phyloP scores from a whole-genome alignment of 1,140 invertebrate species.

The Lasioglossum albipes region DNA sequence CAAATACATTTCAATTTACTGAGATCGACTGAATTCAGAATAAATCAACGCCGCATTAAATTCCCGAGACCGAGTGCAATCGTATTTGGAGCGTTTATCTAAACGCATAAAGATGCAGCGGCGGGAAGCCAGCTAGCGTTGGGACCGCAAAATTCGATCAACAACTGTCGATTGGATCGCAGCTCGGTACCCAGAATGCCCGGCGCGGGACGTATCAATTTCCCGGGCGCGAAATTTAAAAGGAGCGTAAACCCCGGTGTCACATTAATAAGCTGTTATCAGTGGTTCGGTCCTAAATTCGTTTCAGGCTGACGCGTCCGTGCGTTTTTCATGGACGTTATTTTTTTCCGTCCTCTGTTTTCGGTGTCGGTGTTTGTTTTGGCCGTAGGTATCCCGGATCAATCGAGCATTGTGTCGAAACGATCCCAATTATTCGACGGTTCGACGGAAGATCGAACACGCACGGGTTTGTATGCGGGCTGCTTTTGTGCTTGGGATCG shows the following conservation, averaged over 20 bases:
- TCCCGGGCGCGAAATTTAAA: neutral
- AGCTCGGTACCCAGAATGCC: neutral
- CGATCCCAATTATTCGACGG: constrained; percentile 37
- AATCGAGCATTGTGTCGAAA: constrained; percentile 22
- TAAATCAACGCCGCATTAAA: too few relatives aligned
- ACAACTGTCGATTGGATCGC: neutral
- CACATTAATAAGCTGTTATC: constrained; percentile 11
- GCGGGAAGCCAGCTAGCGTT: too few relatives aligned
- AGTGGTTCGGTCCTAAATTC: neutral
- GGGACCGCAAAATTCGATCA: constrained; percentile 1
- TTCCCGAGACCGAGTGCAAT: too few relatives aligned
- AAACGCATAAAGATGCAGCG: too few relatives aligned
- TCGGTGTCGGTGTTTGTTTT: neutral
- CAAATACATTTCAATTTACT: too few relatives aligned
- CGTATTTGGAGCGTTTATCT: too few relatives aligned
- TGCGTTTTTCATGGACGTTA: neutral
- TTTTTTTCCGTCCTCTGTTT: neutral
- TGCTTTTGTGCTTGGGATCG: constrained; percentile 45
- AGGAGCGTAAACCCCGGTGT: neutral
- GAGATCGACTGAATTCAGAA: too few relatives aligned
- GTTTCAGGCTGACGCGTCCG: neutral
- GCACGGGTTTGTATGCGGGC: neutral
- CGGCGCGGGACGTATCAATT: neutral
- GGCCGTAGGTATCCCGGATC: neutral
- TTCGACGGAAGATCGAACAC: constrained; percentile 36